Evolutionary conservation across 2,797 vertebrate species (phyloP).

Genomic region (Xenopus petersii): DNA sequence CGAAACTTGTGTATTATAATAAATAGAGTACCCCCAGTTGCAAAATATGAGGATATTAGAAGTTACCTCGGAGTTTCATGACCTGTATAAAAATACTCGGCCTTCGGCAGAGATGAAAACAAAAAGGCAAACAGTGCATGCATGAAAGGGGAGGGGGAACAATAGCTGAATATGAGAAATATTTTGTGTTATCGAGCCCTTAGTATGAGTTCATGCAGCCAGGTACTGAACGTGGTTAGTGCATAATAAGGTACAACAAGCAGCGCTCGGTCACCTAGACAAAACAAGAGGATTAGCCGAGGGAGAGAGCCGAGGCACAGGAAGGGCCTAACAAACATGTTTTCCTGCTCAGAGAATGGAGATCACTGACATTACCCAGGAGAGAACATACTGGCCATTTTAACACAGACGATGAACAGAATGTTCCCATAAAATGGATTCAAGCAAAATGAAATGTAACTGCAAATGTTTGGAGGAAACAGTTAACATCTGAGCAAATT

Average conservation of each 20-base stretch:
- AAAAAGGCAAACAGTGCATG: background rate
- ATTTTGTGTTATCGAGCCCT: background rate
- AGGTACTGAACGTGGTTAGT: background rate
- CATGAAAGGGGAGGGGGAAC: too few species aligned
- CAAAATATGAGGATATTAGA: too few species aligned
- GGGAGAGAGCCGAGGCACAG: background rate
- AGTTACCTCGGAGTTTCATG: too few species aligned
- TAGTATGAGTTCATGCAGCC: background rate
- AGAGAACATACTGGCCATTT: background rate
- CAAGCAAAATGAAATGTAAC: background rate
- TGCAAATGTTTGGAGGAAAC: background rate
- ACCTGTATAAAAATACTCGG: too few species aligned
- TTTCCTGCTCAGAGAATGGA: conserved; percentile 7
- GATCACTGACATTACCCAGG: conserved; percentile 8
- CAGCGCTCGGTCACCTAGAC: background rate
- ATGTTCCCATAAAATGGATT: conserved; percentile 25
- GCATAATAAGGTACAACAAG: background rate
- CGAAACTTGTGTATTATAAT: too few species aligned
- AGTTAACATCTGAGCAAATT: background rate
- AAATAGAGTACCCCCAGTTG: too few species aligned
- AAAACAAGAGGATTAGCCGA: conserved; percentile 20
- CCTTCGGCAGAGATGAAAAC: background rate
- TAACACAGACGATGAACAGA: conserved; percentile 2
- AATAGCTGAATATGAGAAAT: background rate
- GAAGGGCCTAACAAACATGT: conserved; percentile 6